Base-by-base conservation (phyloP, 2,113 vertebrate species). In the Laticauda laticaudata region DNA sequence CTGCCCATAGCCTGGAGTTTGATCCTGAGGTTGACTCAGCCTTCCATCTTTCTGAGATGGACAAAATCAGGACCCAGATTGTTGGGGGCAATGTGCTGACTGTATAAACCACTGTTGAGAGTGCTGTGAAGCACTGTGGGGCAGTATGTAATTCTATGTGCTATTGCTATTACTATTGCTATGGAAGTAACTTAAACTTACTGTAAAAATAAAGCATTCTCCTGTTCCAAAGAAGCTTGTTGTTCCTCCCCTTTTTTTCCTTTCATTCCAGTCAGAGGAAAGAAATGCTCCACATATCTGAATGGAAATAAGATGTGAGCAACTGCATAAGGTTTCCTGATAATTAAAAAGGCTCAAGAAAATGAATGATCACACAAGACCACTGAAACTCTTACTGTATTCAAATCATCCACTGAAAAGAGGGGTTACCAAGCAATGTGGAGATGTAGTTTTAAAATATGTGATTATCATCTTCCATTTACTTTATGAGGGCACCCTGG, bases 181-280 rank as follows among this genome's bases (percentile, higher is more conserved):
- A 69, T 15, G 29, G 5, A 51, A 91, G 5, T 0, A 15, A 86
- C 20, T 3, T 23, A 6, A 51, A 95, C 98, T 98, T 94, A 98
- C 98, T 7, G 95, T 98, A 91, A 99, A 99, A 93, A 98, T 98
- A 61, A 99, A 99, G 95, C 98, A 98, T 95, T 99, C 98, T 53
- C 98, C 98, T 1, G 98, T 98, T 94, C 98, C 98, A 94, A 98
- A 99, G 94, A 98, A 99, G 39, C 93, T 90, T 0, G 97, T 91
- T 5, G 93, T 94, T 5, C 95, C 93, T 0, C 97, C 96, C 0
- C 96, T 97, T 93, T 97, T 98, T 39, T 95, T 98, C 93, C 98
- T 97, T 95, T 98, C 97, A 5, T 93, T 97, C 97, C 98, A 95
- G 91, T 98, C 98, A 0, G 98, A 98, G 59, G 98, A 98, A 90